A percentile compares a stretch with the other conserved stretches of the same genome.
Evolutionary conservation across 2,797 vertebrate species (phyloP).

Genomic region (Myotis pilosus): DNA sequence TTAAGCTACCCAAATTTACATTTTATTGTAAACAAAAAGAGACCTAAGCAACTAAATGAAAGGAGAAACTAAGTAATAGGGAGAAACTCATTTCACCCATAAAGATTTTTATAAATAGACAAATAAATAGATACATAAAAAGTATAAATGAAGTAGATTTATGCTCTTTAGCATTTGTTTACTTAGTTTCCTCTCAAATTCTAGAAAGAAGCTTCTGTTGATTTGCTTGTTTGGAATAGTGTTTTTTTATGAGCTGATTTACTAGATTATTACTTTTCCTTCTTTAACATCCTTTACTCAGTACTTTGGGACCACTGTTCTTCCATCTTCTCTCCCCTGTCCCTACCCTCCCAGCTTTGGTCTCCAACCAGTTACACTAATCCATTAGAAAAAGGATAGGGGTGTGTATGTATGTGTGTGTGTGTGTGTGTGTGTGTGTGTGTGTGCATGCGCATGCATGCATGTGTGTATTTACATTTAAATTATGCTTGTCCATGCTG

Average conservation of each 20-base stretch:
- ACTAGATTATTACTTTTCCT: background rate
- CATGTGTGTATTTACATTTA: background rate
- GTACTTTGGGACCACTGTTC: background rate
- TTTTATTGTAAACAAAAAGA: constrained; percentile 2
- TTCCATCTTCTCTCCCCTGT: background rate
- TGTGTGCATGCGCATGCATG: no score
- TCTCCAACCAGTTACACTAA: background rate
- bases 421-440: no score
- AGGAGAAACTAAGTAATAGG: background rate
- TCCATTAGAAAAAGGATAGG: background rate
- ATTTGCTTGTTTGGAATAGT: background rate
- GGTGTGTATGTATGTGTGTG: background rate
- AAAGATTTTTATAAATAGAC: background rate
- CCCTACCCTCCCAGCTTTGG: background rate
- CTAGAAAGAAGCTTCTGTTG: background rate
- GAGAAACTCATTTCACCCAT: background rate
- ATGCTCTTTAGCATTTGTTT: background rate
- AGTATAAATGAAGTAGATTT: background rate
- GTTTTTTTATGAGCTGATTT: background rate
- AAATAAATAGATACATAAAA: background rate
- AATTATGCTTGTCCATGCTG: background rate
- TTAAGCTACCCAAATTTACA: background rate
- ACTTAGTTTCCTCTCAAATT: background rate
- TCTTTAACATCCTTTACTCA: background rate
- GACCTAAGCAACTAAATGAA: background rate